These are phyloP conservation scores for Benthosema pterotum DNA, from an alignment of 2,797 vertebrate genomes.

Conservation along the genomic window DNA sequence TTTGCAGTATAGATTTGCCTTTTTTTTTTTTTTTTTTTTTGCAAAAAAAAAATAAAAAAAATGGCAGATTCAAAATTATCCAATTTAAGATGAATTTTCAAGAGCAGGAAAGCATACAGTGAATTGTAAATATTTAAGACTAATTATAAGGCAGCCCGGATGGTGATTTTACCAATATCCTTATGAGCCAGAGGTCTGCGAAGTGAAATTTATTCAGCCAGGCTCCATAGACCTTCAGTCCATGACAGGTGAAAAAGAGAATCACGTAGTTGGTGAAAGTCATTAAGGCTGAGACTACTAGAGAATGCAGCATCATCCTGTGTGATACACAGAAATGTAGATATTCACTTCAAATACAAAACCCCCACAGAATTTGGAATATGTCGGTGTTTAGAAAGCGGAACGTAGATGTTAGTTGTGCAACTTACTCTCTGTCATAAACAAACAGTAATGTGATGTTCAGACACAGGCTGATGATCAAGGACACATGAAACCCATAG, in stretches of 20 bases:
- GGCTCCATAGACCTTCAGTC: constrained; percentile 67
- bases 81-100: no score
- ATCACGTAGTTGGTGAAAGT: constrained; percentile 57
- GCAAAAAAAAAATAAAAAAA: no score
- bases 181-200: constrained; percentile 80
- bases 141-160: neutral
- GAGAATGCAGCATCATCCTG: constrained; percentile 72
- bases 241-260: constrained; percentile 73
- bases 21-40: no score
- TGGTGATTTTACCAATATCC: constrained; percentile 76
- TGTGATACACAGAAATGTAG: constrained; percentile 38
- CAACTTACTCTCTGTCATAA: constrained; percentile 72
- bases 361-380: no score
- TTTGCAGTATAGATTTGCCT: no score
- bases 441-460: constrained; percentile 69
- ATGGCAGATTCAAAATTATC: no score
- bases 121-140: no score
- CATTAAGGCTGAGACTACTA: constrained; percentile 76
- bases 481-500: constrained; percentile 69
- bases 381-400: no score
- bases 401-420: neutral
- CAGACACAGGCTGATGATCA: constrained; percentile 56
- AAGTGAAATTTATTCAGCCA: constrained; percentile 77
- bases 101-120: no score
- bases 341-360: neutral